Evolutionary conservation across 2,797 vertebrate genomes (phyloP), one percentile per base, ranked within the genome.

Genomic region (Lagocephalus sceleratus): DNA sequence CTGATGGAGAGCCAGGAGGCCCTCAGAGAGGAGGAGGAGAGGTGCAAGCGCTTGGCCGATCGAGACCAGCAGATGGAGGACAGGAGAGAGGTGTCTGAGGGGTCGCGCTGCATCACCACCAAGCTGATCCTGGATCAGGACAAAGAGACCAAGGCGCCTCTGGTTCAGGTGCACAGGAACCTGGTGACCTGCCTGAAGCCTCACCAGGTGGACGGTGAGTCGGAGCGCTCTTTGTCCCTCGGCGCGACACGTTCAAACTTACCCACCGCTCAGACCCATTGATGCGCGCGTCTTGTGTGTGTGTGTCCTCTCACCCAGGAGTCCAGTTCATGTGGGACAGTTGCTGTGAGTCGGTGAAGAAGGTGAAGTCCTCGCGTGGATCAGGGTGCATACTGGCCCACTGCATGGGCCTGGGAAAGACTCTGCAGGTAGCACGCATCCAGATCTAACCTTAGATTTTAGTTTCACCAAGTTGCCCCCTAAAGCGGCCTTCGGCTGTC

Each of bases 291-390:
- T n/a, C 15, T 16, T 46, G 5, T 6, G 11, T 7, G 3, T 26
- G 5, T 46, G 17, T 45, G 10, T 19, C 9, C 16, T 42, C 16
- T 17, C 16, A 2, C 5, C 16, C 76, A 99, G 97, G 97, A 73
- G 94, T 99, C 68, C 94, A 95, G 82, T 99, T 99, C 81, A 96
- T 99, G 86, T 99, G 97, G 97, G 94, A 99, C 88, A 94, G 91
- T 66, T 98, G 95, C 45, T 98, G 95, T 89, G 97, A 99, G 78
- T 97, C 96, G 70, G 85, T 98, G 47, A 92, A 91, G 82, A 98
- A 94, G 87, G 91, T 93, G 32, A 95, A 94, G 82, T 92, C 94
- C 2, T 88, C 92, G 73, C 71, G 85, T n/a, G 97, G 97, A 51
- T 96, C 97, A 20, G 97, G 97, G 19, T 98, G 96, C 59, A 92